phyloP scores from a whole-genome alignment of 35 echinoderm and acorn worm genomes.

The Heliocidaris tuberculata region DNA sequence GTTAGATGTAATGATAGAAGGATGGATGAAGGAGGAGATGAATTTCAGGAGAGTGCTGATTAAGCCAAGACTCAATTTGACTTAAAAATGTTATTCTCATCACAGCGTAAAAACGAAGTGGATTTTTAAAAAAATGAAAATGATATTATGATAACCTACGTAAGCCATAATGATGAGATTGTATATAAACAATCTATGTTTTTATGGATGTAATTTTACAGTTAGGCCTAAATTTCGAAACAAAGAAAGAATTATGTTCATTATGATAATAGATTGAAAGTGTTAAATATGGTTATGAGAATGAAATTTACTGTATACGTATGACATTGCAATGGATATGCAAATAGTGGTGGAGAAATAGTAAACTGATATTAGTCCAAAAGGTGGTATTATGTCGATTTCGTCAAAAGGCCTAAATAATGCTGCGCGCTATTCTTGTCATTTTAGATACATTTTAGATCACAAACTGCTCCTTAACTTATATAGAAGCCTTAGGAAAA shows the following conservation, averaged over 20 bases:
- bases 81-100: neutral
- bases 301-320: no score
- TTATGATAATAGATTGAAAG: no score
- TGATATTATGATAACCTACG: no score
- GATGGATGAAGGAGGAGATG: neutral
- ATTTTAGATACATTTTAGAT: neutral
- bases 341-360: neutral
- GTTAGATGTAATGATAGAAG: neutral
- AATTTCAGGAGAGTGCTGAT: neutral
- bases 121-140: no score
- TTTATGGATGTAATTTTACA: no score
- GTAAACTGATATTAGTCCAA: neutral
- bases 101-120: no score
- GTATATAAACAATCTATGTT: no score
- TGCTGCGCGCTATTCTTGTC: neutral
- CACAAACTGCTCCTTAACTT: neutral
- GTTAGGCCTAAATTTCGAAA: no score
- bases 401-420: neutral
- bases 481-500: neutral
- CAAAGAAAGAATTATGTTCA: no score
- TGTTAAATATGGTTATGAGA: no score
- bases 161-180: no score
- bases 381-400: neutral
- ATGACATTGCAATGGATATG: neutral
- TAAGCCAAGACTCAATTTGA: neutral